Evolutionary conservation across 2,888 invertebrate species (phyloP).

Genomic region (Neoitamus cyanurus): DNA sequence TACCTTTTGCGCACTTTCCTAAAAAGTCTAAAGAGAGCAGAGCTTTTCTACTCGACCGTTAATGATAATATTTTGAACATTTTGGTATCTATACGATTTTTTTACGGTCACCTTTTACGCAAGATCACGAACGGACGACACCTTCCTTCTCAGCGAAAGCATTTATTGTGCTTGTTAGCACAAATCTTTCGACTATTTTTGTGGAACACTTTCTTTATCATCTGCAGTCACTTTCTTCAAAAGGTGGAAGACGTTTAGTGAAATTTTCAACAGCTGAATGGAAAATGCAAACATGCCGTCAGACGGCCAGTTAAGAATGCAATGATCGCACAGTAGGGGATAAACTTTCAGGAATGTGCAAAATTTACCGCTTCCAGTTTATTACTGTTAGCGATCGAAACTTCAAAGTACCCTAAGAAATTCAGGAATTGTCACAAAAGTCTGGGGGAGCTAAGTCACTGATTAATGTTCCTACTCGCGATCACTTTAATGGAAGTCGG

Average conservation of each 20-base stretch:
- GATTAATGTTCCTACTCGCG: no score
- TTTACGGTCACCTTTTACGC: neutral
- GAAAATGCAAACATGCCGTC: neutral
- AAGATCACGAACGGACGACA: neutral
- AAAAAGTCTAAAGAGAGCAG: neutral
- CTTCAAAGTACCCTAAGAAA: neutral
- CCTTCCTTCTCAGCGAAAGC: slow-evolving; percentile 4
- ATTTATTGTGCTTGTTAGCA: slow-evolving; percentile 19
- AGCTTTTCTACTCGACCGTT: neutral
- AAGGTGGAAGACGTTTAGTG: neutral
- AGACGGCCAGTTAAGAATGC: neutral
- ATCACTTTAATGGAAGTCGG: no score
- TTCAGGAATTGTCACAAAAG: no score
- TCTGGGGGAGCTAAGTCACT: no score
- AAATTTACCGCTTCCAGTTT: neutral
- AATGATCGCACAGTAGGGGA: neutral
- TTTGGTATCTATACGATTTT: neutral
- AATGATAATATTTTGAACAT: neutral
- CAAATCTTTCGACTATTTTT: slow-evolving; percentile 24
- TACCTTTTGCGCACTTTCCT: neutral
- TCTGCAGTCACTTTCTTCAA: slow-evolving; percentile 4
- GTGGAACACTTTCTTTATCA: slow-evolving; percentile 30
- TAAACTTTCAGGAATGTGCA: neutral
- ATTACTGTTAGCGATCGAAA: neutral
- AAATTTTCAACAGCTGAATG: slow-evolving; percentile 2